Percentiles rank a stretch among this genome's conserved stretches.
phyloP scores from a whole-genome alignment of 2,797 vertebrate genomes.

The Myotis myotis region DNA sequence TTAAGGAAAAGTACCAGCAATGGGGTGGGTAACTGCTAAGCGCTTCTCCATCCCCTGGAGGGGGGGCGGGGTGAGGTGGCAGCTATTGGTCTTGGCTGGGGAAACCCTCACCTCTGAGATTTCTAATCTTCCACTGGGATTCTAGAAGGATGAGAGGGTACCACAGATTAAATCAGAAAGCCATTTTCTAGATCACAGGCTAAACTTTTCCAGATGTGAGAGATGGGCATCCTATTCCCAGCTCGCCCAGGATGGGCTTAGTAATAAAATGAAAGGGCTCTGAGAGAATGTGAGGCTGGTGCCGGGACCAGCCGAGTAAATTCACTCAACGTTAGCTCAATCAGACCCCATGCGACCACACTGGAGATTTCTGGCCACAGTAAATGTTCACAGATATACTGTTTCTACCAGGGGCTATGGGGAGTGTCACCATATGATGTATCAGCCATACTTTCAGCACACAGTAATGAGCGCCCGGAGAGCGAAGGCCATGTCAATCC shows the following conservation, averaged over 20 bases:
- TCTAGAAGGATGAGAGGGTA: conserved; percentile 18
- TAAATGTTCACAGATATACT: conserved; percentile 72
- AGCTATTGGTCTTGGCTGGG: neutral
- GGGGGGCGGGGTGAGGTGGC: neutral
- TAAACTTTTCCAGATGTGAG: conserved; percentile 60
- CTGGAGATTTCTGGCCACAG: conserved; percentile 59
- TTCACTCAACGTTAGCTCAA: conserved; percentile 58
- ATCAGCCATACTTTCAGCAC: conserved; percentile 72
- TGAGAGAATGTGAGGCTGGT: conserved; percentile 66
- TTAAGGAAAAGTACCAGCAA: neutral
- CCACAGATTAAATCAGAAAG: conserved; percentile 1
- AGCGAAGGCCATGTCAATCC: conserved; percentile 50
- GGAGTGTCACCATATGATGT: conserved; percentile 71
- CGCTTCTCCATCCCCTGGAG: neutral
- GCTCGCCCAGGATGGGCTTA: conserved; percentile 60
- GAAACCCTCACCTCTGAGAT: neutral
- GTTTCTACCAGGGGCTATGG: conserved; percentile 67
- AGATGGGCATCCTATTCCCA: conserved; percentile 48
- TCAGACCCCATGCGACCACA: conserved; percentile 65
- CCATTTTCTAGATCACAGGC: conserved; percentile 12
- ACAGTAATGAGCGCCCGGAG: conserved; percentile 68
- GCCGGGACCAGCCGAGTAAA: conserved; percentile 72
- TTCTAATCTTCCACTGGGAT: neutral
- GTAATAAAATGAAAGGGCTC: conserved; percentile 71
- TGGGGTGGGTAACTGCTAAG: neutral